Conservation (phyloP, 2,113 vertebrate genomes). For the Triplophysa rosa region DNA sequence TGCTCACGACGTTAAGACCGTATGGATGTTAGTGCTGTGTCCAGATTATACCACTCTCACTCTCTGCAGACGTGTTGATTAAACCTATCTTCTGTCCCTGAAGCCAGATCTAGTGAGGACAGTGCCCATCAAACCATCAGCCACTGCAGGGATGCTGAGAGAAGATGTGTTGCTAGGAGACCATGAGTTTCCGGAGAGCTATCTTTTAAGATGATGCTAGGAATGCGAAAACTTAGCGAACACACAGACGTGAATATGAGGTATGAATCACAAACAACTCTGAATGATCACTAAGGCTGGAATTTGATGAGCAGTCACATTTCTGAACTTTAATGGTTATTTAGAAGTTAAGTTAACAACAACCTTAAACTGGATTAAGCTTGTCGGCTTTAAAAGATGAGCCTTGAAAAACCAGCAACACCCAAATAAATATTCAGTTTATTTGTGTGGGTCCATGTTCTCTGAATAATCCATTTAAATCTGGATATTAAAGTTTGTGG, state of each 20-base stretch:
- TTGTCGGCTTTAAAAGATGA: too few relatives aligned
- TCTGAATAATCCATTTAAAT: too few relatives aligned
- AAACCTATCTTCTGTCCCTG: constrained; percentile 14
- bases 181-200: background rate
- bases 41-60: background rate
- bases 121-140: constrained; percentile 24
- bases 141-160: constrained; percentile 8
- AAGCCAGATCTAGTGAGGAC: constrained; percentile 11
- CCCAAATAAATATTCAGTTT: too few relatives aligned
- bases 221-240: background rate
- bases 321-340: background rate
- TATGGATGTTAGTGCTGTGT: background rate
- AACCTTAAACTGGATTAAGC: too few relatives aligned
- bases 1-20: constrained; percentile 14
- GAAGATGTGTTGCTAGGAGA: constrained; percentile 29
- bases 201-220: constrained; percentile 7
- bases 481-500: too few relatives aligned
- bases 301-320: background rate
- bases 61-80: constrained; percentile 6
- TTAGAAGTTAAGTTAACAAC: too few relatives aligned
- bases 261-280: background rate
- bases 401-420: too few relatives aligned
- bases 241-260: constrained; percentile 2
- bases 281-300: background rate
- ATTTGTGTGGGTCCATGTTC: too few relatives aligned